Evolutionary conservation across 2,888 invertebrate species (phyloP).

Genomic region (Parochlus steinenii): DNA sequence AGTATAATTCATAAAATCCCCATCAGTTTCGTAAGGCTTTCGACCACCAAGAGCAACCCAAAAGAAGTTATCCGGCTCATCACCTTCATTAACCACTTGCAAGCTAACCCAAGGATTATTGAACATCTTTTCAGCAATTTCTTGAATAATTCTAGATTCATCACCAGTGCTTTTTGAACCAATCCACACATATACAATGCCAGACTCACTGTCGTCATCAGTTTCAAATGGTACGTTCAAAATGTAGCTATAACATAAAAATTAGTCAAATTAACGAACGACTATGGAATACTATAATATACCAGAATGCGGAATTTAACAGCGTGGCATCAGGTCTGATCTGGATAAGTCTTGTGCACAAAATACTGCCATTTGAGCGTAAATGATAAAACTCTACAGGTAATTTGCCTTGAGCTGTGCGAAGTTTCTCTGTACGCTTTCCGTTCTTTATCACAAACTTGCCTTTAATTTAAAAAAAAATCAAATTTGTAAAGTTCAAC

Average conservation of each 20-base stretch:
- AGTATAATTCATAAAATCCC: conserved; percentile 78
- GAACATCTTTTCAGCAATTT: conserved; percentile 86
- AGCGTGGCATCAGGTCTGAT: conserved; percentile 68
- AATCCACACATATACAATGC: conserved; percentile 93
- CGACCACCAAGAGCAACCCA: conserved; percentile 91
- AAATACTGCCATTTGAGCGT: conserved; percentile 85
- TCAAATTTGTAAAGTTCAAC: not conserved
- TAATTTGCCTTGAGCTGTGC: conserved; percentile 29
- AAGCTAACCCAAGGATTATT: conserved; percentile 63
- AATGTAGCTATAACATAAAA: conserved; percentile 51
- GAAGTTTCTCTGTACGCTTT: conserved; percentile 44
- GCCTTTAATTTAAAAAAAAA: conserved; percentile 15
- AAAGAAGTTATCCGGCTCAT: conserved; percentile 96
- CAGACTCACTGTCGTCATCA: conserved; percentile 56
- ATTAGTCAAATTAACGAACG: not conserved
- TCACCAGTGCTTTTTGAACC: conserved; percentile 72
- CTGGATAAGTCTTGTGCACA: conserved; percentile 85
- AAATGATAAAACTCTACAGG: conserved; percentile 86
- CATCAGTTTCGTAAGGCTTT: conserved; percentile 59
- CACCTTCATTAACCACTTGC: conserved; percentile 78
- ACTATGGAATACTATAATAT: conserved; percentile 19
- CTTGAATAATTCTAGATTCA: conserved; percentile 71
- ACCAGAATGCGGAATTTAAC: conserved; percentile 93
- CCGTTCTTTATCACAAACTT: conserved; percentile 87
- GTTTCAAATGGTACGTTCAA: conserved; percentile 85